Percentiles rank a stretch among this genome's conserved stretches.
phyloP scores from a whole-genome alignment of 2,113 vertebrate genomes.

The Crotalus tigris region DNA sequence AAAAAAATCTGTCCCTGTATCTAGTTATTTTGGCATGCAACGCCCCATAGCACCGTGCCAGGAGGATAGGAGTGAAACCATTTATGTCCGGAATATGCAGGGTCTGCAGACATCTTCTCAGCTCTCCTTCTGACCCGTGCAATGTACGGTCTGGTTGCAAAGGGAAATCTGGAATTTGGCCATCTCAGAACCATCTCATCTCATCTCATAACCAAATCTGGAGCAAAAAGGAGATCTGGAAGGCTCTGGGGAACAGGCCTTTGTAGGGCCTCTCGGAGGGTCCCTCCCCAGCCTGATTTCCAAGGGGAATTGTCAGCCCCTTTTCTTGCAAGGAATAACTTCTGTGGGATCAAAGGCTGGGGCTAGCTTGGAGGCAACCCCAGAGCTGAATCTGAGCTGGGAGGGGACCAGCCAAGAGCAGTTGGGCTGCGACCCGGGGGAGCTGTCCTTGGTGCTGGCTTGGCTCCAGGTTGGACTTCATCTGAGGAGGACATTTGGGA shows the following conservation, averaged over 20 bases:
- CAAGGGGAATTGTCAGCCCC: background rate
- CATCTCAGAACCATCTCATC: background rate
- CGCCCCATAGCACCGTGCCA: no score
- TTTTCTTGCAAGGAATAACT: background rate
- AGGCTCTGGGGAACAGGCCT: background rate
- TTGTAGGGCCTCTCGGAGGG: background rate
- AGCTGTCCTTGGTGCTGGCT: background rate
- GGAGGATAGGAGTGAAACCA: no score
- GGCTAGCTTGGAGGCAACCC: background rate
- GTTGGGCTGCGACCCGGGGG: background rate
- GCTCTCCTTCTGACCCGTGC: no score
- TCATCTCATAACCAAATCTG: background rate
- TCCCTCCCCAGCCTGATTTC: background rate
- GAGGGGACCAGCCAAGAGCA: background rate
- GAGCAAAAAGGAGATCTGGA: background rate
- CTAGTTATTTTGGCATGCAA: background rate
- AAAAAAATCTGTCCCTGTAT: background rate
- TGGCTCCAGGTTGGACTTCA: background rate
- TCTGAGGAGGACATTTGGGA: background rate
- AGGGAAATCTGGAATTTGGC: background rate
- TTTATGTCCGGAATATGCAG: no score
- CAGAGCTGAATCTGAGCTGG: background rate
- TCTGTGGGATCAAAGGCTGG: background rate
- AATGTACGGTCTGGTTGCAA: background rate
- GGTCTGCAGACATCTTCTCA: no score